phyloP scores from a whole-genome alignment of 1,140 invertebrate species.

The Aphelenchoides besseyi region DNA sequence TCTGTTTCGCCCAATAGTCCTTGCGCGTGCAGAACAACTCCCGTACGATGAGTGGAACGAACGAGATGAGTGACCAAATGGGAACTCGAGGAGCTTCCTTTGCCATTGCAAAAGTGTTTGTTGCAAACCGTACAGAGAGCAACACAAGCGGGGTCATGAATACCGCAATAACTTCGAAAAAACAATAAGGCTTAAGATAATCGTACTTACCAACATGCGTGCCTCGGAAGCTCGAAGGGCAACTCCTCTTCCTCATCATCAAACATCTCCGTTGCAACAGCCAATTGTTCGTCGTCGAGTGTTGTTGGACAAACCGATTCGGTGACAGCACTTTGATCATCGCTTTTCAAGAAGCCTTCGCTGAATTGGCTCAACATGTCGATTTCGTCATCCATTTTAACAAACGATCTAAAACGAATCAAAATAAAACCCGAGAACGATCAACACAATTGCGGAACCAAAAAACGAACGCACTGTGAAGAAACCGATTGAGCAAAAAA shows the following conservation, averaged over 20 bases:
- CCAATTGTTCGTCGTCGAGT: neutral
- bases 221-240: conserved; percentile 46
- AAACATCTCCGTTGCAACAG: neutral
- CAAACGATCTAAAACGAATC: too few relatives aligned
- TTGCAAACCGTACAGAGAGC: conserved; percentile 97
- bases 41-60: conserved; percentile 93
- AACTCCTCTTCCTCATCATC: conserved; percentile 39
- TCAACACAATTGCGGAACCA: neutral
- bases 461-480: too few relatives aligned
- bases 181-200: too few relatives aligned
- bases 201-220: conserved; percentile 52
- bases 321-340: neutral
- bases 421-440: too few relatives aligned
- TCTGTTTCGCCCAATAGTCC: conserved; percentile 94
- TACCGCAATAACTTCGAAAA: conserved; percentile 76
- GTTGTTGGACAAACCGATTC: neutral
- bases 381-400: neutral
- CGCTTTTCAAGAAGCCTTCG: conserved; percentile 11
- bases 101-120: conserved; percentile 99
- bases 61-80: conserved; percentile 99
- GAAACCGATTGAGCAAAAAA: too few relatives aligned
- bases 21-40: conserved; percentile 94
- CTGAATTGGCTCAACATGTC: neutral
- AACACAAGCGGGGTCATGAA: conserved; percentile 93
- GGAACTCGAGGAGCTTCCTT: conserved; percentile 93